Conservation (phyloP, 2,888 invertebrate species). For the Limnephilus marmoratus region DNA sequence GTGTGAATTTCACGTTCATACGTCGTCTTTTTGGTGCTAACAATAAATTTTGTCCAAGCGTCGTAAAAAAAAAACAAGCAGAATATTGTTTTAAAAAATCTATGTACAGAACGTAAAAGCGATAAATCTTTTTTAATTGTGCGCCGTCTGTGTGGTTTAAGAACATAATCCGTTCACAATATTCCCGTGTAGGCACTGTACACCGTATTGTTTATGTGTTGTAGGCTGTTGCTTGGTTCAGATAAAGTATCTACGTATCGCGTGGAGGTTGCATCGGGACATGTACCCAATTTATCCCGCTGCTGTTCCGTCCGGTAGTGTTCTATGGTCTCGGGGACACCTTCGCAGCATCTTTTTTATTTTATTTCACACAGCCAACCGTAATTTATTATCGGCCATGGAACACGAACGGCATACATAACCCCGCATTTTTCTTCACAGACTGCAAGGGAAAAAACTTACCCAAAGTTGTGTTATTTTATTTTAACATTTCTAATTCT, state of each 20-base stretch:
- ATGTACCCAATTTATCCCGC: constrained; percentile 48
- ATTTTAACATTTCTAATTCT: not conserved
- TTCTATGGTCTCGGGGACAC: constrained; percentile 33
- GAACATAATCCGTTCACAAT: constrained; percentile 19
- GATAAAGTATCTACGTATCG: constrained; percentile 29
- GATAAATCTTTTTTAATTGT: constrained; percentile 47
- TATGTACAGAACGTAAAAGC: constrained; percentile 12
- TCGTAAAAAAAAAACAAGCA: not conserved
- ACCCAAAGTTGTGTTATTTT: not conserved
- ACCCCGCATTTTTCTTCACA: constrained; percentile 8
- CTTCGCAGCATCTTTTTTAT: constrained; percentile 43
- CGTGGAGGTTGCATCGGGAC: constrained; percentile 23
- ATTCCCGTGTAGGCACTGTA: constrained; percentile 7
- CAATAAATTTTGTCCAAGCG: not conserved
- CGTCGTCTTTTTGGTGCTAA: not conserved
- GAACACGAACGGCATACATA: not conserved
- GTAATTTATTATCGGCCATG: constrained; percentile 55
- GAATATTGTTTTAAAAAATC: not conserved
- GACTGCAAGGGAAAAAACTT: not conserved
- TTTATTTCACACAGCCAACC: constrained; percentile 52
- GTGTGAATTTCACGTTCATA: constrained; percentile 23
- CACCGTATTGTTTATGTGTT: constrained; percentile 5
- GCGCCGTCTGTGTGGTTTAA: constrained; percentile 20
- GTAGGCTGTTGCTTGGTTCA: not conserved
- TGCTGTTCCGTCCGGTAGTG: constrained; percentile 24